Evolutionary conservation across 2,113 vertebrate genomes (phyloP).

Genomic region (Anser brachyrhynchus): DNA sequence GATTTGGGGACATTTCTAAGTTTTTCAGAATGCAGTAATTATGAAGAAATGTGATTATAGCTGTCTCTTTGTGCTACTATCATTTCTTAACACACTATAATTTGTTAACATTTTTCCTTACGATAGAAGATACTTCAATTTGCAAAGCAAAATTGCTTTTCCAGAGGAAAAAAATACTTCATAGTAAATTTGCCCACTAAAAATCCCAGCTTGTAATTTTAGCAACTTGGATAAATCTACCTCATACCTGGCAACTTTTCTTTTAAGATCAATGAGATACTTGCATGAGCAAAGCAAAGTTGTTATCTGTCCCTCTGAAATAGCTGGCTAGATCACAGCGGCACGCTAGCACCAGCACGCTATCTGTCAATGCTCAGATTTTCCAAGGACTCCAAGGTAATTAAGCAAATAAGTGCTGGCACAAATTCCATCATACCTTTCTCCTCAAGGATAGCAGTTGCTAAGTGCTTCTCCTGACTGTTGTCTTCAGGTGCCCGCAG

Average conservation of each 20-base stretch:
- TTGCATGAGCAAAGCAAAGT: background rate
- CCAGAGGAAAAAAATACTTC: constrained; percentile 1
- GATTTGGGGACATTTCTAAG: constrained; percentile 46
- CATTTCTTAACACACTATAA: constrained; percentile 34
- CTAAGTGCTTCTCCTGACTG: background rate
- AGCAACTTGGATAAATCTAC: constrained; percentile 6
- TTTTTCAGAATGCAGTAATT: constrained; percentile 46
- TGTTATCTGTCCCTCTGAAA: background rate
- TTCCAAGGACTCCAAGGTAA: background rate
- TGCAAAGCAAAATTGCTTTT: constrained; percentile 29
- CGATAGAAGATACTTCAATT: constrained; percentile 24
- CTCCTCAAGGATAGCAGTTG: background rate
- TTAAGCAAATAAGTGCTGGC: background rate
- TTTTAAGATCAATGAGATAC: background rate
- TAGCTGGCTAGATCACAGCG: background rate
- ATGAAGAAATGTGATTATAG: constrained; percentile 44
- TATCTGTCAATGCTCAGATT: background rate
- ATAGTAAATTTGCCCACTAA: constrained; percentile 24
- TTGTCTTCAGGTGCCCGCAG: background rate
- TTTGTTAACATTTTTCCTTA: constrained; percentile 34
- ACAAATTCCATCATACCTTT: background rate
- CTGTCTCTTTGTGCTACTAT: constrained; percentile 35
- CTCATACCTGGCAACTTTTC: background rate
- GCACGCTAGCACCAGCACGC: background rate
- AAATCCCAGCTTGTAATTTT: constrained; percentile 3